These are phyloP conservation scores for Ornithorhynchus anatinus DNA, from an alignment of 2,113 vertebrate species.

Conservation along the genomic window DNA sequence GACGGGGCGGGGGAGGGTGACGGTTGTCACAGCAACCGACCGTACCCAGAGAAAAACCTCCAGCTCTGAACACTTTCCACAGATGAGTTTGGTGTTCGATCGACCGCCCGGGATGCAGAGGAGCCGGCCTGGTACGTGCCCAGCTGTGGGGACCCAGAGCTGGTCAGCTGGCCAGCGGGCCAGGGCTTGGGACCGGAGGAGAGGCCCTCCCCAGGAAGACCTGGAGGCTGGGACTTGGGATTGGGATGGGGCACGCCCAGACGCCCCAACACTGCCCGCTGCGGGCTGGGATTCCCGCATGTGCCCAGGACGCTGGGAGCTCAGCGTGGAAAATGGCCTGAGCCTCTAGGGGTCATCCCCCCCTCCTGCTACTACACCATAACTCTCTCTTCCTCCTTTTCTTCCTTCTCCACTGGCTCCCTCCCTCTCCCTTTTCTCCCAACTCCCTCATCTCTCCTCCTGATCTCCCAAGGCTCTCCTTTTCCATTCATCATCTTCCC, in stretches of 20 bases:
- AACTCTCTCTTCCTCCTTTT: neutral
- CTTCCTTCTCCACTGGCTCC: neutral
- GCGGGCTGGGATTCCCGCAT: neutral
- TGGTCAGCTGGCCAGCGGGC: neutral
- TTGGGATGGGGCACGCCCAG: rapidly evolving
- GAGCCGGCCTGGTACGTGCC: neutral
- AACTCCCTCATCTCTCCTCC: neutral
- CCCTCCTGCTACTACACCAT: neutral
- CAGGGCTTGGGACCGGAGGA: too few relatives aligned
- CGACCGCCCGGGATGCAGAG: neutral
- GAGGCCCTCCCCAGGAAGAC: neutral
- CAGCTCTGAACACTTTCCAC: too few relatives aligned
- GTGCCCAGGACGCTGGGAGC: neutral
- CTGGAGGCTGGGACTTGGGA: too few relatives aligned
- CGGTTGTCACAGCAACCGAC: neutral
- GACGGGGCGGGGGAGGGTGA: neutral
- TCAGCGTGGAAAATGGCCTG: rapidly evolving
- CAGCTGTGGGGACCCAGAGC: neutral
- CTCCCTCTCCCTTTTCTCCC: neutral
- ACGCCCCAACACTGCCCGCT: neutral
- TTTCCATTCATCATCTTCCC: neutral
- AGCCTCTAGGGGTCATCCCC: rapidly evolving
- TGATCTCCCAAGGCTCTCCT: neutral
- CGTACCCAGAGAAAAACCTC: too few relatives aligned
- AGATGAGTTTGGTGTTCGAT: neutral